Conservation (phyloP, 2,888 invertebrate species). For the Dilophus febrilis region DNA sequence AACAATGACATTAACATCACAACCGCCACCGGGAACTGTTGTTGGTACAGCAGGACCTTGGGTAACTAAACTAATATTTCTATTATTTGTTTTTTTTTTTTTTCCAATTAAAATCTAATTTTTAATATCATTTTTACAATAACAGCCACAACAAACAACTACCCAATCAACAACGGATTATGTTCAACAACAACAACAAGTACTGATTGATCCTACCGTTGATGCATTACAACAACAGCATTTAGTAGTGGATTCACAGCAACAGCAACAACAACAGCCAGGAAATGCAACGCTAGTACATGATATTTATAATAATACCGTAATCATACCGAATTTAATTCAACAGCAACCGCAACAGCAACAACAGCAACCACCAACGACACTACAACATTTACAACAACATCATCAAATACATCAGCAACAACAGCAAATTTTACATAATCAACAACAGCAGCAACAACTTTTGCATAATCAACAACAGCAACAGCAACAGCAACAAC, state of each 20-base stretch:
- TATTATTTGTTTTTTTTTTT: no score
- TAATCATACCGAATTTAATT: no score
- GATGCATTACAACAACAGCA: neutral
- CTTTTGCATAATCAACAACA: constrained; percentile 5
- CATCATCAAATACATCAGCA: constrained; percentile 3
- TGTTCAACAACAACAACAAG: no score
- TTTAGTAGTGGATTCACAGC: neutral
- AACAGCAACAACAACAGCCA: constrained; percentile 5
- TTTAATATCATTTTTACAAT: neutral
- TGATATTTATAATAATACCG: no score
- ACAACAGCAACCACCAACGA: constrained; percentile 8
- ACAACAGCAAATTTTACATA: constrained; percentile 2
- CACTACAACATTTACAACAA: constrained; percentile 5
- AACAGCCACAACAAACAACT: no score
- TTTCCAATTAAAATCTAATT: no score
- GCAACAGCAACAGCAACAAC: constrained; percentile 13
- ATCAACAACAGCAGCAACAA: constrained; percentile 5
- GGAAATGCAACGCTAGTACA: no score
- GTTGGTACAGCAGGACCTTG: no score
- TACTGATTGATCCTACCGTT: no score
- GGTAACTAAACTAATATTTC: no score
- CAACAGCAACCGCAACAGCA: constrained; percentile 8
- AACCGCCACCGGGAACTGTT: no score
- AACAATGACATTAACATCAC: neutral
- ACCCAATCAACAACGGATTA: no score